Percentiles rank a stretch among this genome's conserved stretches.
These are phyloP conservation scores for Percina caprodes DNA, from an alignment of 2,113 vertebrate genomes.

Conservation along the genomic window DNA sequence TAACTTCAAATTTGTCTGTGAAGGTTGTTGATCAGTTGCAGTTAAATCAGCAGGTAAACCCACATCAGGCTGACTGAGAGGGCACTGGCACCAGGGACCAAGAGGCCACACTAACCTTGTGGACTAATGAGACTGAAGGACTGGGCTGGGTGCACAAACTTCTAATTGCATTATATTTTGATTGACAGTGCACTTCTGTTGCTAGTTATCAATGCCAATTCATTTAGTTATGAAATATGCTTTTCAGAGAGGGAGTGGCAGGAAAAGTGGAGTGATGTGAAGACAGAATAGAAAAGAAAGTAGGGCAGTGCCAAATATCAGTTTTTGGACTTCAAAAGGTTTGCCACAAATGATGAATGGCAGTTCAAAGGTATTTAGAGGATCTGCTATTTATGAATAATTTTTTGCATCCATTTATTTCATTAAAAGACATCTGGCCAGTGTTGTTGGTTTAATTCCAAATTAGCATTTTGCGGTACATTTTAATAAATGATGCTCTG, in stretches of 20 bases:
- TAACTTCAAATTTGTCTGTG: too few relatives aligned
- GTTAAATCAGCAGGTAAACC: too few relatives aligned
- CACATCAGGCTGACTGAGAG: too few relatives aligned
- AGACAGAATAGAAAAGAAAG: conserved; percentile 36
- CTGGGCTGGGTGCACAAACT: conserved; percentile 9
- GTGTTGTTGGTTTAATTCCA: conserved; percentile 13
- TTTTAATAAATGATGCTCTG: neutral
- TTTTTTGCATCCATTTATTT: conserved; percentile 30
- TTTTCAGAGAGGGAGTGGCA: conserved; percentile 53
- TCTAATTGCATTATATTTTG: conserved; percentile 71
- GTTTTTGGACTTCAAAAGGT: conserved; percentile 24
- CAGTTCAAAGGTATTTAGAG: conserved; percentile 64
- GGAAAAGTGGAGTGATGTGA: conserved; percentile 15
- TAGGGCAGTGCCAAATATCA: conserved; percentile 15
- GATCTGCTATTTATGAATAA: conserved; percentile 44
- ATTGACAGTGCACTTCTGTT: conserved; percentile 60
- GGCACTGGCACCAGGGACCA: too few relatives aligned
- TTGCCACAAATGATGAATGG: conserved; percentile 49
- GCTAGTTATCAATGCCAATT: conserved; percentile 72
- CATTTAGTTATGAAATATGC: conserved; percentile 65
- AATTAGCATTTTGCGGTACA: conserved; percentile 4
- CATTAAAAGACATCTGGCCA: conserved; percentile 9
- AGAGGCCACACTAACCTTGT: too few relatives aligned
- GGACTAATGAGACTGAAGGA: too few relatives aligned
- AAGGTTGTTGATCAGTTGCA: too few relatives aligned